Conservation (phyloP, 1,140 invertebrate species). For the Aphidius gifuensis region DNA sequence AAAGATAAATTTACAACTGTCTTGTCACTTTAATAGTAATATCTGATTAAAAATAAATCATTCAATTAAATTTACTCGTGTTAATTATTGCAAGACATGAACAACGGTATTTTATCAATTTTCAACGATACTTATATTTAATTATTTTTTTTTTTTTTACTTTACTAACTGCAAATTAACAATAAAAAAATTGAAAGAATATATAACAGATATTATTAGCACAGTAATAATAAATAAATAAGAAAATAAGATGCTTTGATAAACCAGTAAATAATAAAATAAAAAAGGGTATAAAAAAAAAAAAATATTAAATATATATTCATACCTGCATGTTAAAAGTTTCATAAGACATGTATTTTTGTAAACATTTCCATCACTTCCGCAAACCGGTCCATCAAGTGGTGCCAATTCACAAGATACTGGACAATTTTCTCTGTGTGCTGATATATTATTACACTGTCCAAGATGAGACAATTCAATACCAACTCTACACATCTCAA, state of each 20-base stretch:
- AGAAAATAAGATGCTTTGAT: not conserved
- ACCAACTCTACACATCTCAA: constrained; percentile 75
- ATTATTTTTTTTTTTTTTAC: too few species aligned
- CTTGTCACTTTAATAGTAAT: not conserved
- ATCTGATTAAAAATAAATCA: not conserved
- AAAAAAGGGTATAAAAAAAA: not conserved
- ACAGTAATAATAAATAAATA: not conserved
- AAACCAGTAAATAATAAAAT: not conserved
- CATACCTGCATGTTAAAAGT: constrained; percentile 81
- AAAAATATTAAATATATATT: not conserved
- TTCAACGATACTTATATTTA: too few species aligned
- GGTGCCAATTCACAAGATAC: constrained; percentile 80
- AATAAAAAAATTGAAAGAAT: not conserved
- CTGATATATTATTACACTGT: constrained; percentile 83
- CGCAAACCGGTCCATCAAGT: constrained; percentile 85
- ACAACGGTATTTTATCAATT: too few species aligned
- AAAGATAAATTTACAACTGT: not conserved
- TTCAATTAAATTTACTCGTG: not conserved
- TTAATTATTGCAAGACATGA: not conserved
- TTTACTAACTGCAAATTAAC: too few species aligned
- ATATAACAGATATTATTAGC: not conserved
- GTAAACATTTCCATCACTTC: constrained; percentile 89
- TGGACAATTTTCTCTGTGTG: constrained; percentile 83
- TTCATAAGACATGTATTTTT: constrained; percentile 92
- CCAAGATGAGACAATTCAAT: constrained; percentile 76